These are phyloP conservation scores for Spatula clypeata DNA, from an alignment of 2,797 vertebrate species.

Conservation along the genomic window DNA sequence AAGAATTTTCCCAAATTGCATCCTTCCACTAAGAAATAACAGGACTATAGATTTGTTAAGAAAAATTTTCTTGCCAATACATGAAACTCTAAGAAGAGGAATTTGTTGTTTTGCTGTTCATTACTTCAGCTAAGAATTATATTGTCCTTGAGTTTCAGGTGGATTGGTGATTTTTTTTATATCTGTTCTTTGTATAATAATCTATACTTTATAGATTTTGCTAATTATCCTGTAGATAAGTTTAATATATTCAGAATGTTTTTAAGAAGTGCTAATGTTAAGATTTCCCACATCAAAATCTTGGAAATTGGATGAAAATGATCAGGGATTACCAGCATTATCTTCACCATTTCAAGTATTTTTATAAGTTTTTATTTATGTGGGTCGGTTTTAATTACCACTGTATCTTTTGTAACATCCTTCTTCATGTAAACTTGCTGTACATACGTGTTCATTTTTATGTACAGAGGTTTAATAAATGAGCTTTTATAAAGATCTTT, in stretches of 20 bases:
- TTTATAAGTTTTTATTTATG: slow-evolving; percentile 84
- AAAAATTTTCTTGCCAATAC: slow-evolving; percentile 43
- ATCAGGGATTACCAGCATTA: slow-evolving; percentile 80
- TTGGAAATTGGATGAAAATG: slow-evolving; percentile 69
- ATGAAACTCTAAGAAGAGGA: background rate
- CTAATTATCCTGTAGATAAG: slow-evolving; percentile 81
- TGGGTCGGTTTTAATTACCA: slow-evolving; percentile 78
- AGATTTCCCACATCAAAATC: slow-evolving; percentile 61
- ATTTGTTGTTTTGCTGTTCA: slow-evolving; percentile 31
- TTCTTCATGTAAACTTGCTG: slow-evolving; percentile 76
- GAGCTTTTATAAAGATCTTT: slow-evolving; percentile 66
- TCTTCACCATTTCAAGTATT: slow-evolving; percentile 77
- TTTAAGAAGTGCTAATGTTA: slow-evolving; percentile 74
- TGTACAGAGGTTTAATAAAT: slow-evolving; percentile 87
- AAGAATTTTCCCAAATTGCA: background rate
- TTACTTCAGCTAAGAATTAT: slow-evolving; percentile 65
- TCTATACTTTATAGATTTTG: slow-evolving; percentile 83
- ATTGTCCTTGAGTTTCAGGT: slow-evolving; percentile 72
- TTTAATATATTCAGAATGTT: slow-evolving; percentile 83
- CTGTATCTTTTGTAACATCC: slow-evolving; percentile 80
- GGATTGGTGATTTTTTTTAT: slow-evolving; percentile 74
- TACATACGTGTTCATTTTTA: slow-evolving; percentile 74
- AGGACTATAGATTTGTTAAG: slow-evolving; percentile 8
- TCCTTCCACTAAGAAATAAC: slow-evolving; percentile 17
- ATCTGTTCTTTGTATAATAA: slow-evolving; percentile 82